These are phyloP conservation scores for Salmo trutta DNA, from an alignment of 2,797 vertebrate genomes.

Conservation along the genomic window DNA sequence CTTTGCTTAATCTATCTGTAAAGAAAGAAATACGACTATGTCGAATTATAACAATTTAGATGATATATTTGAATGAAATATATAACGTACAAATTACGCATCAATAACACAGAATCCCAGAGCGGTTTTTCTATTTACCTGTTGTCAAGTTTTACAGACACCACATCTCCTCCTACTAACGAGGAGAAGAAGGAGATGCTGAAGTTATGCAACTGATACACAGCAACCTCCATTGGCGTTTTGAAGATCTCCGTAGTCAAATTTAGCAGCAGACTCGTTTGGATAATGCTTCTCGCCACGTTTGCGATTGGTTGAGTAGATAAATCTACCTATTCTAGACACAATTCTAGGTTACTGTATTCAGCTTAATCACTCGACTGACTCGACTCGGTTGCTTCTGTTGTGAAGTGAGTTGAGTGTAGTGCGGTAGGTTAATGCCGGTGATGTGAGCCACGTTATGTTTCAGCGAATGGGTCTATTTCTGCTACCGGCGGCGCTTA, in stretches of 20 bases:
- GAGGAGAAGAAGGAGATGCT: slow-evolving; percentile 99
- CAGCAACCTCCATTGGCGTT: slow-evolving; percentile 94
- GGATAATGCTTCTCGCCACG: slow-evolving; percentile 81
- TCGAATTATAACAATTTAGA: neutral
- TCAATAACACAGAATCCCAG: neutral
- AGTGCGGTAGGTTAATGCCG: slow-evolving; percentile 11
- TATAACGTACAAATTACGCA: slow-evolving; percentile 9
- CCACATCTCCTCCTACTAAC: slow-evolving; percentile 91
- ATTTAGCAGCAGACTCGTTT: slow-evolving; percentile 78
- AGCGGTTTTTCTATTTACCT: slow-evolving; percentile 77
- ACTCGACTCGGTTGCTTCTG: slow-evolving; percentile 16
- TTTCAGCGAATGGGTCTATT: slow-evolving; percentile 78
- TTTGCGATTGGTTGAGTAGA: slow-evolving; percentile 66
- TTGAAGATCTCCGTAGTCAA: slow-evolving; percentile 96
- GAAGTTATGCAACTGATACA: slow-evolving; percentile 97
- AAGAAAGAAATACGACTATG: too few species aligned
- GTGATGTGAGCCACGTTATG: slow-evolving; percentile 44
- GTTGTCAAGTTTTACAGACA: slow-evolving; percentile 98
- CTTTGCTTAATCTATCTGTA: too few species aligned
- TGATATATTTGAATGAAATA: neutral
- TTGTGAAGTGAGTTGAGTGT: neutral
- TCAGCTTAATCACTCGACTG: slow-evolving; percentile 39
- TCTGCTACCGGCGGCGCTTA: slow-evolving; percentile 73
- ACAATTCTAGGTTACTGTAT: slow-evolving; percentile 42
- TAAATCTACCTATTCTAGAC: slow-evolving; percentile 10